Percentiles rank a stretch among this genome's conserved stretches.
Evolutionary conservation across 2,113 vertebrate genomes (phyloP).

Genomic region (Jacana jacana): DNA sequence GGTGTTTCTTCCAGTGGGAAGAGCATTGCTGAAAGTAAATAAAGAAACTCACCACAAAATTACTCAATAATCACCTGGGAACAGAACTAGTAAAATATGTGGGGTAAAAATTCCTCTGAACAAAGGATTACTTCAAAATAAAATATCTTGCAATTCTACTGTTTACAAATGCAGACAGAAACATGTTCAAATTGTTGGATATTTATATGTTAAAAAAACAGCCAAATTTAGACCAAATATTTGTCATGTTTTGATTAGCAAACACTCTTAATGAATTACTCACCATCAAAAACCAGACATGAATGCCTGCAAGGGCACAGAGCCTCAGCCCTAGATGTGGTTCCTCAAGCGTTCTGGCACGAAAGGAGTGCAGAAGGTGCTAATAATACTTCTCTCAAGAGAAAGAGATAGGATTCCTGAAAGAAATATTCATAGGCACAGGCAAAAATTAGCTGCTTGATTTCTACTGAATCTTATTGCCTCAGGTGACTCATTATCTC

Average conservation of each 20-base stretch:
- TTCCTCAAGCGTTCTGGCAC: background rate
- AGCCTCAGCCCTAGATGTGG: background rate
- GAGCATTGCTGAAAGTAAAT: background rate
- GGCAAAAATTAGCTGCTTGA: conserved; percentile 41
- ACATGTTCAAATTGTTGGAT: background rate
- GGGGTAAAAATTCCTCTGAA: background rate
- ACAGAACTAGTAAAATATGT: background rate
- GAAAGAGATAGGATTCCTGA: background rate
- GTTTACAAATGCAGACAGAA: background rate
- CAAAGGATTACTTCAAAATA: background rate
- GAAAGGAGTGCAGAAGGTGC: background rate
- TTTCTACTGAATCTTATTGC: conserved; percentile 47
- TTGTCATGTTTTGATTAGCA: background rate
- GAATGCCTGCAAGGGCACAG: background rate
- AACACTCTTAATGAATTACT: background rate
- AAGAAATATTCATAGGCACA: conserved; percentile 31
- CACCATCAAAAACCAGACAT: background rate
- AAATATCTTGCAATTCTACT: background rate
- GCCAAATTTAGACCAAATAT: background rate
- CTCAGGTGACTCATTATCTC: conserved; percentile 66
- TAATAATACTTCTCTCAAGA: conserved; percentile 41
- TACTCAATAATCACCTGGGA: background rate
- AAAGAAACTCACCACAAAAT: background rate
- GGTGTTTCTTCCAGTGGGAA: background rate
- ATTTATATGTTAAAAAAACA: background rate